These are phyloP conservation scores for Plectropomus leopardus DNA, from an alignment of 2,113 vertebrate genomes.

Conservation along the genomic window DNA sequence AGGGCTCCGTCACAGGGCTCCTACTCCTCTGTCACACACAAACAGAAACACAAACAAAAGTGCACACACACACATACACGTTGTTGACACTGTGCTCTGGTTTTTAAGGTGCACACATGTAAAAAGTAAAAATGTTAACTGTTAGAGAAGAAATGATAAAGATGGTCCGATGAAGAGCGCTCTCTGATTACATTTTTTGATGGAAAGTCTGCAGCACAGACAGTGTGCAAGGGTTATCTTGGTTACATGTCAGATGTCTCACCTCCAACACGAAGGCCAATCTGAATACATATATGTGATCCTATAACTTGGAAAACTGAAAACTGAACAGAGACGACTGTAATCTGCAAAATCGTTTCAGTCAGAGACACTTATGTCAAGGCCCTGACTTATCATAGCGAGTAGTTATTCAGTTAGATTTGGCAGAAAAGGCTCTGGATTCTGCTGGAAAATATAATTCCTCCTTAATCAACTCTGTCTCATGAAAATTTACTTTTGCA, in stretches of 20 bases:
- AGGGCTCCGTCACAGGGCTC: conserved; percentile 7
- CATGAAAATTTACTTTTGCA: too few species aligned
- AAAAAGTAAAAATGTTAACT: neutral
- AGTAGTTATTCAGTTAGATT: neutral
- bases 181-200: neutral
- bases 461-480: too few species aligned
- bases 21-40: conserved; percentile 60
- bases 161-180: neutral
- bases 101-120: neutral
- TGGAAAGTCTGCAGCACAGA: neutral
- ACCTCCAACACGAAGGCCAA: neutral
- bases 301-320: too few species aligned
- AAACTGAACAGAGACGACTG: neutral
- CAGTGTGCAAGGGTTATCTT: neutral
- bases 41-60: conserved; percentile 1
- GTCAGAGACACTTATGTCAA: neutral
- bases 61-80: conserved; percentile 13
- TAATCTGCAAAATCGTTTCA: neutral
- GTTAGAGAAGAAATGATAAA: neutral
- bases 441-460: too few species aligned
- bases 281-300: neutral
- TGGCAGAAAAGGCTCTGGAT: neutral
- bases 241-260: neutral
- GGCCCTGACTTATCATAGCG: neutral
- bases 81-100: neutral